phyloP scores from a whole-genome alignment of 1,140 invertebrate species.

The Daktulosphaira vitifoliae region DNA sequence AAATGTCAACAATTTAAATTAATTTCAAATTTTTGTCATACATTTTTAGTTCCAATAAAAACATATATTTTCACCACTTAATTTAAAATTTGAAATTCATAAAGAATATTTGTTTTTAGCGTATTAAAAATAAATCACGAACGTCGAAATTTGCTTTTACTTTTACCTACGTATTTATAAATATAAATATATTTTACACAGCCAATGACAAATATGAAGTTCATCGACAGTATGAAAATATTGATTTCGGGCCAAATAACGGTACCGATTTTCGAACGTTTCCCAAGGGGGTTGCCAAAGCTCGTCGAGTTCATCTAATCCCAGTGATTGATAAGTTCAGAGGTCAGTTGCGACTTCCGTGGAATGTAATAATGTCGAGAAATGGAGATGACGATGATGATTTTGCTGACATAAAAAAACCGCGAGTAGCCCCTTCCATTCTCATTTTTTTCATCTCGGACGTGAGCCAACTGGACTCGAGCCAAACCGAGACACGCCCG shows the following conservation, averaged over 20 bases:
- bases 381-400: background rate
- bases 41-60: too few relatives aligned
- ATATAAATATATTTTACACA: too few relatives aligned
- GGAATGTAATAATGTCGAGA: slow-evolving; percentile 22
- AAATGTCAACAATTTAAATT: too few relatives aligned
- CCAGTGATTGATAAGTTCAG: slow-evolving; percentile 25
- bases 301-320: slow-evolving; percentile 24
- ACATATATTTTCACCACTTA: too few relatives aligned
- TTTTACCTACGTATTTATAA: too few relatives aligned
- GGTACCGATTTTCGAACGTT: slow-evolving; percentile 8
- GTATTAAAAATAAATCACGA: too few relatives aligned
- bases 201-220: too few relatives aligned
- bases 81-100: too few relatives aligned
- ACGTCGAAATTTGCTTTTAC: too few relatives aligned
- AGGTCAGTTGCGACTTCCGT: slow-evolving; percentile 4
- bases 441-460: background rate
- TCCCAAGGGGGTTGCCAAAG: slow-evolving; percentile 19
- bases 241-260: slow-evolving; percentile 24
- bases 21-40: too few relatives aligned
- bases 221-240: too few relatives aligned
- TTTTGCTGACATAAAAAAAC: slow-evolving; percentile 16
- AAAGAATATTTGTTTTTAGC: too few relatives aligned
- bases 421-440: background rate
- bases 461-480: background rate
- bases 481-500: slow-evolving; percentile 16